Conservation (phyloP, 2,888 invertebrate species). For the Tetragonula carbonaria region DNA sequence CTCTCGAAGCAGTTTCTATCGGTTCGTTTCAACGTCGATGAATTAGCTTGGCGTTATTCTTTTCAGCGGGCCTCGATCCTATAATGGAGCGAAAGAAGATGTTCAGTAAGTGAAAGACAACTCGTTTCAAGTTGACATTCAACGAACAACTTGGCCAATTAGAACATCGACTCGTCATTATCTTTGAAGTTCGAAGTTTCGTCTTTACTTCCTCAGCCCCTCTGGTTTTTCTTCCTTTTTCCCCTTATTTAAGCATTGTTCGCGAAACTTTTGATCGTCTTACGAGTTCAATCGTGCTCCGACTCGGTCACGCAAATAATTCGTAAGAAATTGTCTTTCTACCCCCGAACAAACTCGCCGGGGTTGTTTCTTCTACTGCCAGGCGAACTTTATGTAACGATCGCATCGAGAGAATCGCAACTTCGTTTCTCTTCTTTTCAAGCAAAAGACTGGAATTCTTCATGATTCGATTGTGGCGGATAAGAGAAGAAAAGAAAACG, state of each 20-base stretch:
- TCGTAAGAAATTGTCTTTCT: neutral
- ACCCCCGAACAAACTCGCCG: neutral
- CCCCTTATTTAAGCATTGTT: conserved; percentile 30
- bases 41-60: conserved; percentile 1
- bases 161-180: conserved; percentile 69
- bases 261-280: conserved; percentile 32
- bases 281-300: neutral
- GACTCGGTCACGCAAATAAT: neutral
- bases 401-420: neutral
- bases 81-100: conserved; percentile 23
- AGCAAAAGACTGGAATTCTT: neutral
- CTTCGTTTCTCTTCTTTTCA: neutral
- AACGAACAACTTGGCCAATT: conserved; percentile 69
- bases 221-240: neutral
- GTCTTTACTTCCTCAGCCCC: conserved; percentile 5
- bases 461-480: neutral
- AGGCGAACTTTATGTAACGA: neutral
- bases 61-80: neutral
- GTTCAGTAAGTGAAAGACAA: conserved; percentile 1
- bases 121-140: conserved; percentile 12
- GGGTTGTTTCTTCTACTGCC: neutral
- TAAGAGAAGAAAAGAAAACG: neutral
- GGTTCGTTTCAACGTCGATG: neutral
- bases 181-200: conserved; percentile 47
- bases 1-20: neutral